Percentiles rank a stretch among this genome's conserved stretches.
Evolutionary conservation across 2,888 invertebrate species (phyloP).

Genomic region (Drosophila birchii): DNA sequence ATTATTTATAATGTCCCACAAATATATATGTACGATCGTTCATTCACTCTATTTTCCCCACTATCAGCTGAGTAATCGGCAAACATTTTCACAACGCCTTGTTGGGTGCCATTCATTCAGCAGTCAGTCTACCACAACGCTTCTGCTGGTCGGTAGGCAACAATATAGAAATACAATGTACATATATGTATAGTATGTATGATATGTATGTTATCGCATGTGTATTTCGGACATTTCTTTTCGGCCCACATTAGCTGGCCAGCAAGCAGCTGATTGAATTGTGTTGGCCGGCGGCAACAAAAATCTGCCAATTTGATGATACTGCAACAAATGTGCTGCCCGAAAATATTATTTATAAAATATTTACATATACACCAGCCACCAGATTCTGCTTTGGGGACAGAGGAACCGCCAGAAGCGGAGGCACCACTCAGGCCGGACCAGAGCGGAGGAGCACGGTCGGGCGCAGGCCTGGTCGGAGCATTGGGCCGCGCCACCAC

Average conservation of each 20-base stretch:
- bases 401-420: conserved; percentile 38
- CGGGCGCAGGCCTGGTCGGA: conserved; percentile 24
- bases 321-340: conserved; percentile 76
- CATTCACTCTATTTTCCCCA: conserved; percentile 27
- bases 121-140: conserved; percentile 63
- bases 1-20: conserved; percentile 1
- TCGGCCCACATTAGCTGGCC: conserved; percentile 39
- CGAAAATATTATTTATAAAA: conserved; percentile 70
- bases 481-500: conserved; percentile 74
- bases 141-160: conserved; percentile 18
- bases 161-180: conserved; percentile 23
- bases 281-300: conserved; percentile 76
- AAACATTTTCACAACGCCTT: conserved; percentile 49
- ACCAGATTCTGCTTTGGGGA: conserved; percentile 36
- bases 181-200: background rate
- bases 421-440: conserved; percentile 23
- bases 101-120: conserved; percentile 57
- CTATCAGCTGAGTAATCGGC: conserved; percentile 26
- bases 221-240: conserved; percentile 16
- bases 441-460: conserved; percentile 14
- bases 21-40: conserved; percentile 12
- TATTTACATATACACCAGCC: conserved; percentile 39
- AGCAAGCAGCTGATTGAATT: conserved; percentile 79
- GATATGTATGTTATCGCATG: conserved; percentile 22
- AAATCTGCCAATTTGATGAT: conserved; percentile 80